Percentiles rank a stretch among this genome's conserved stretches.
Evolutionary conservation across 2,113 vertebrate genomes (phyloP).

Genomic region (Nyctibius bracteatus): DNA sequence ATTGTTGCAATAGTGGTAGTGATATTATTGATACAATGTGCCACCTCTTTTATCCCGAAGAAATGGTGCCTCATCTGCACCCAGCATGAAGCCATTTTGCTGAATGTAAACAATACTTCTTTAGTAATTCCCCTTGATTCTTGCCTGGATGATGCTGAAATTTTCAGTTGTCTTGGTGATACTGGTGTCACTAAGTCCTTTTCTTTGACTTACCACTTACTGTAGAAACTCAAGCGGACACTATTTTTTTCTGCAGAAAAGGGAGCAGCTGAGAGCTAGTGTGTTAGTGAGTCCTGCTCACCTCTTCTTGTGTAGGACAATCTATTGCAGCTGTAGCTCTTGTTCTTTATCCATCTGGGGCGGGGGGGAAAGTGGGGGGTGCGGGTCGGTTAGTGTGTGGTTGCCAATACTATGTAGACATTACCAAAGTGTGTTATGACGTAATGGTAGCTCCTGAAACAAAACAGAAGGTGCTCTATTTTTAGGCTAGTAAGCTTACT

Average conservation of each 20-base stretch:
- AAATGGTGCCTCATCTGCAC: background rate
- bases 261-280: background rate
- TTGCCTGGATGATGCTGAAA: background rate
- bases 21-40: background rate
- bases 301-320: background rate
- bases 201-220: background rate
- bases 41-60: background rate
- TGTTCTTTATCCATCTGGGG: background rate
- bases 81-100: background rate
- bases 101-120: background rate
- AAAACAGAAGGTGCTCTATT: constrained; percentile 70
- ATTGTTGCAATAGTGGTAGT: too few species aligned
- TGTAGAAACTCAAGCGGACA: background rate
- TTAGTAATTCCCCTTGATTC: background rate
- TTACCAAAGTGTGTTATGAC: background rate
- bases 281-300: background rate
- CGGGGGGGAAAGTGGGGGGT: too few species aligned
- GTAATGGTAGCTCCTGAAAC: constrained; percentile 45
- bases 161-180: background rate
- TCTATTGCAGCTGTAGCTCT: background rate
- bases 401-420: background rate
- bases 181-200: background rate
- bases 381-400: background rate
- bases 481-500: constrained; percentile 53
- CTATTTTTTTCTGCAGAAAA: background rate